These are phyloP conservation scores for Trogon melanurus DNA, from an alignment of 2,113 vertebrate species.

Conservation along the genomic window DNA sequence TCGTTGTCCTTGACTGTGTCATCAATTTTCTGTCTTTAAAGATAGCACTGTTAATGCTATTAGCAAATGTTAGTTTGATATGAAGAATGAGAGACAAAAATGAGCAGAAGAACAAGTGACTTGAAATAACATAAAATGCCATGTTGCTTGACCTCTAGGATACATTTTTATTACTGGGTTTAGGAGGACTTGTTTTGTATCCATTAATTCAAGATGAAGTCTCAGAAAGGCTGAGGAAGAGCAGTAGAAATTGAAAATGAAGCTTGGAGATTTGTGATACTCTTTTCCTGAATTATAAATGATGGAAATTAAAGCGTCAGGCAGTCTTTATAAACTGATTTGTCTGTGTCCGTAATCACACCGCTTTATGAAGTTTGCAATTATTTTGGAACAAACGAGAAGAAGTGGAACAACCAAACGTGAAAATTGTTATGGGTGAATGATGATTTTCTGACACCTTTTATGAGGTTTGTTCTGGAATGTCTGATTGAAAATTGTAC, in stretches of 20 bases:
- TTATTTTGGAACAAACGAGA: conserved; percentile 1
- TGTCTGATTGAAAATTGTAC: not conserved
- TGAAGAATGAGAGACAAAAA: not conserved
- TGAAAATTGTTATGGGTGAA: not conserved
- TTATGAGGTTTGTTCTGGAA: not conserved
- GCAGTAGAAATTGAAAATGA: conserved; percentile 30
- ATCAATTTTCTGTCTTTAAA: not conserved
- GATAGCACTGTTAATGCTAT: not conserved
- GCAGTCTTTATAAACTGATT: conserved; percentile 7
- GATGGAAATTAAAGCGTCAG: not conserved
- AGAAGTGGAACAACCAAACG: conserved; percentile 1
- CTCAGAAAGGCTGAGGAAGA: conserved; percentile 9
- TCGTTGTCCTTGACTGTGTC: not conserved
- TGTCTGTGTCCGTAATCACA: not conserved
- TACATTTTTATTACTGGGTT: not conserved
- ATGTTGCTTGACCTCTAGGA: not conserved
- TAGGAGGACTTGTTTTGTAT: not conserved
- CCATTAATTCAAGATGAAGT: conserved; percentile 34
- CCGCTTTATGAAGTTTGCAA: not conserved
- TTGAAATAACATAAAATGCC: not conserved
- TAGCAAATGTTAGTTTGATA: not conserved
- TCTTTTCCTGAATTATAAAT: conserved; percentile 14
- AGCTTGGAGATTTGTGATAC: conserved; percentile 19
- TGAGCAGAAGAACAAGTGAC: not conserved
- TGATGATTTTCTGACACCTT: conserved; percentile 22